These are phyloP conservation scores for Cololabis saira DNA, from an alignment of 2,113 vertebrate genomes.

Conservation along the genomic window DNA sequence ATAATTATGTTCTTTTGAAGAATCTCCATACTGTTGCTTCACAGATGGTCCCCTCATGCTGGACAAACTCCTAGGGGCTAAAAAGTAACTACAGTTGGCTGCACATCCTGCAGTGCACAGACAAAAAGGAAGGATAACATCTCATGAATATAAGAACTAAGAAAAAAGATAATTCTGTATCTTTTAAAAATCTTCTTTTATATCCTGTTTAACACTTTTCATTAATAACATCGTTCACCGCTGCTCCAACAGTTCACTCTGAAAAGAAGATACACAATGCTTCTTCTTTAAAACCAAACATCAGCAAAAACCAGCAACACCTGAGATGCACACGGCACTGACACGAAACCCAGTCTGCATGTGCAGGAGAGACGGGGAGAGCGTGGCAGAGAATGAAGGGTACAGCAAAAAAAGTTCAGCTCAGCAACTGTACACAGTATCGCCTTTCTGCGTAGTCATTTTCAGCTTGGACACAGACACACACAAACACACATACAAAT, in stretches of 20 bases:
- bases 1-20: no score
- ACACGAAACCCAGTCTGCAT: slow-evolving; percentile 15
- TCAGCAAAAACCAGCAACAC: slow-evolving; percentile 52
- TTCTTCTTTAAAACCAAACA: slow-evolving; percentile 27
- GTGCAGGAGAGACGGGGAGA: not conserved
- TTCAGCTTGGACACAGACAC: slow-evolving; percentile 13
- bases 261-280: slow-evolving; percentile 15
- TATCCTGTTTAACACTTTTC: no score
- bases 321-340: slow-evolving; percentile 28
- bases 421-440: slow-evolving; percentile 70
- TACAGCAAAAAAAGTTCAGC: slow-evolving; percentile 48
- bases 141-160: no score
- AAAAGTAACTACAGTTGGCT: no score
- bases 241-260: slow-evolving; percentile 16
- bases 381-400: slow-evolving; percentile 36
- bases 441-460: slow-evolving; percentile 73
- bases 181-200: no score
- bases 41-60: no score
- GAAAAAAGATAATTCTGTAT: no score
- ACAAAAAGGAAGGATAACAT: no score
- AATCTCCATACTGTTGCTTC: no score
- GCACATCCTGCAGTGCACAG: no score
- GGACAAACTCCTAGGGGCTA: no score
- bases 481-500: slow-evolving; percentile 10
- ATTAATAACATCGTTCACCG: not conserved